Conservation (phyloP, 2,888 invertebrate genomes). For the Drosophila anomalata region DNA sequence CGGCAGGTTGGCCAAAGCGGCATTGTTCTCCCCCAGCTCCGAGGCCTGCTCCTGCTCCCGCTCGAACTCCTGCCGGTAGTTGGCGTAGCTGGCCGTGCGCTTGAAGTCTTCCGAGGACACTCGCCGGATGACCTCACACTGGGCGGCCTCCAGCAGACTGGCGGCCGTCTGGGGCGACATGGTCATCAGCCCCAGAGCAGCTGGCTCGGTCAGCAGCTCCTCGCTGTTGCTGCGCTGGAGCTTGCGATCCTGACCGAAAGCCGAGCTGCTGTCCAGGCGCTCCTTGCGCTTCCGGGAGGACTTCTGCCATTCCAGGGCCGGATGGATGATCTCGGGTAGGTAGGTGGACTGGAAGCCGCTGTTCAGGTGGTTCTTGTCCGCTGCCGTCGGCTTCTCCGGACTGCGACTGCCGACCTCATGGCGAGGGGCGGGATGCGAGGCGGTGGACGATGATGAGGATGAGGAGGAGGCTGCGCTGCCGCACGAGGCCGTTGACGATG, state of each 20-base stretch:
- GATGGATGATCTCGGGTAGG: constrained; percentile 84
- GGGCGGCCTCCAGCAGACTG: constrained; percentile 25
- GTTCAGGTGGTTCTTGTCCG: constrained; percentile 41
- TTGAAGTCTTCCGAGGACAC: constrained; percentile 83
- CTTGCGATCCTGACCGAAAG: constrained; percentile 86
- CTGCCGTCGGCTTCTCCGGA: constrained; percentile 46
- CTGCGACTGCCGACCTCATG: constrained; percentile 43
- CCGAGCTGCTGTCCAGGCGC: constrained; percentile 86
- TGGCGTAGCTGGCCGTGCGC: constrained; percentile 76
- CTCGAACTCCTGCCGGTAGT: constrained; percentile 74
- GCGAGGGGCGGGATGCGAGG: constrained; percentile 31
- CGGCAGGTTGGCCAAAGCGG: constrained; percentile 73
- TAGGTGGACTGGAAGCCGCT: constrained; percentile 81
- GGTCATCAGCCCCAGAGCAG: not conserved
- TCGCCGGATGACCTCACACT: constrained; percentile 76
- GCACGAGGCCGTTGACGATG: constrained; percentile 78
- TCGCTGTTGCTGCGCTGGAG: constrained; percentile 87
- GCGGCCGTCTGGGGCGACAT: constrained; percentile 19
- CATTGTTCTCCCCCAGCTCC: constrained; percentile 73
- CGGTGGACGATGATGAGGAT: constrained; percentile 55
- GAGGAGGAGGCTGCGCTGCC: constrained; percentile 61
- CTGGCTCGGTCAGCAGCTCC: constrained; percentile 85
- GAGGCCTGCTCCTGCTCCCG: constrained; percentile 51
- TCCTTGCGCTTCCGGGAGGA: constrained; percentile 87
- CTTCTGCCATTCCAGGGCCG: constrained; percentile 83